Base-by-base conservation (phyloP, 2,888 invertebrate species). In the Agonum fuliginosum region DNA sequence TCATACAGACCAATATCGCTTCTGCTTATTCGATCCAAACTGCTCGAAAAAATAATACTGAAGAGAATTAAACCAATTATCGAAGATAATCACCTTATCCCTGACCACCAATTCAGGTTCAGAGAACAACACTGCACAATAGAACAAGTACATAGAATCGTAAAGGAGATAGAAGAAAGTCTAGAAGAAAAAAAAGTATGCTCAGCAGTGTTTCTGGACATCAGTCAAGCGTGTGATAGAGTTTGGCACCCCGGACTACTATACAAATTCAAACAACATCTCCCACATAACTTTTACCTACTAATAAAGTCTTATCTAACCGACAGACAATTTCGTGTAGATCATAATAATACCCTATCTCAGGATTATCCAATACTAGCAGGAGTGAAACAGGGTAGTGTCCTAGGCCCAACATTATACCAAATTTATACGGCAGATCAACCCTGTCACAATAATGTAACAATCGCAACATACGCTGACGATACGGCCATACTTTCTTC, bases 1-100 rank as follows among this genome's bases (percentile, higher is more conserved):
- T 80, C 78, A 8, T 80, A 80, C 22, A 30, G 77, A 58, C 80
- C 80, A 1, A 82, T 83, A 46, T 80, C 75, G n/a, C 34, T 82
- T 14, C 51, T 82, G 6, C 77, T 80, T 43, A 73, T 78, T 5
- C 17, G 81, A 2, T 80, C 78, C 0, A 81, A 81, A 65, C 1
- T 81, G 6, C 76, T 80, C 12, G 81, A 81, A 54, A 82, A 80
- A 79, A 10, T 81, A 65, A 12, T 81, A 1, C 71, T 79, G 2
- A 34, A 34, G 19, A 67, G 78, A 69, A 30, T 80, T 1, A 75
- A 77, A n/a, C 2, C 17, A 19, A 30, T 73, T 19, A 74, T 79
- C 1, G 37, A 67, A 37, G 67, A 19, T 6, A 37, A 46, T 1
- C 6, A 75, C 10, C 14, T 80, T 1, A 79, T 37, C n/a, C n/a